Conservation (phyloP, 1,140 invertebrate species). For the Akabosia matsudoensis region DNA sequence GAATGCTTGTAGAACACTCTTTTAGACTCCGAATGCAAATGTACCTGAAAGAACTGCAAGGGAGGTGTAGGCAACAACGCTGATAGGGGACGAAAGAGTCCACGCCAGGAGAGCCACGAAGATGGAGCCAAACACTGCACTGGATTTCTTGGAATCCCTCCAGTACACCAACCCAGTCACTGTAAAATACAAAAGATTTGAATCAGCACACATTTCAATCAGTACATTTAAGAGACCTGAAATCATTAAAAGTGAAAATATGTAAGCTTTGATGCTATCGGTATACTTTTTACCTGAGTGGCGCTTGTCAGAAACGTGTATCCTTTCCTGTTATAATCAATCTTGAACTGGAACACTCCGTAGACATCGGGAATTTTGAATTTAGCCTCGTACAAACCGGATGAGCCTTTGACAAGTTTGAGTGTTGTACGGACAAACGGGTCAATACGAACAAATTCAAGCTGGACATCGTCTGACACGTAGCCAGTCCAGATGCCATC, state of each 20-base stretch:
- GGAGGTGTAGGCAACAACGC: conserved; percentile 86
- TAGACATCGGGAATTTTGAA: conserved; percentile 99
- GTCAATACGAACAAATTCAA: conserved; percentile 99
- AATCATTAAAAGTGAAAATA: too few species aligned
- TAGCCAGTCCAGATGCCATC: conserved; percentile 89
- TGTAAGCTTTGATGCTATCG: too few species aligned
- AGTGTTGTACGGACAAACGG: conserved; percentile 90
- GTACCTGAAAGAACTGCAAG: conserved; percentile 77
- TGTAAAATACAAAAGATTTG: conserved; percentile 58
- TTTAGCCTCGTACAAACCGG: conserved; percentile 74
- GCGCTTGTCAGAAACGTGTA: conserved; percentile 90
- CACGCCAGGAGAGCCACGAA: conserved; percentile 84
- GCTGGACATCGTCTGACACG: conserved; percentile 85
- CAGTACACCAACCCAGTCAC: conserved; percentile 95
- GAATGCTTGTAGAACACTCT: conserved; percentile 89
- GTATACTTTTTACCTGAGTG: conserved; percentile 88
- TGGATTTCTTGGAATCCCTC: conserved; percentile 90
- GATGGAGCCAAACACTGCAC: conserved; percentile 81
- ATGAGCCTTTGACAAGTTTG: conserved; percentile 61
- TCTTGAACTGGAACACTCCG: conserved; percentile 98
- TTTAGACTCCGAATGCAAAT: conserved; percentile 91
- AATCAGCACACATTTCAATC: conserved; percentile 13
- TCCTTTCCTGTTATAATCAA: conserved; percentile 94
- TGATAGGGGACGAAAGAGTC: conserved; percentile 91
- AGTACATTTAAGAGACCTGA: too few species aligned